Percentiles rank a stretch among this genome's conserved stretches.
Evolutionary conservation across 2,797 vertebrate genomes (phyloP).

Genomic region (Decapterus maruadsi): DNA sequence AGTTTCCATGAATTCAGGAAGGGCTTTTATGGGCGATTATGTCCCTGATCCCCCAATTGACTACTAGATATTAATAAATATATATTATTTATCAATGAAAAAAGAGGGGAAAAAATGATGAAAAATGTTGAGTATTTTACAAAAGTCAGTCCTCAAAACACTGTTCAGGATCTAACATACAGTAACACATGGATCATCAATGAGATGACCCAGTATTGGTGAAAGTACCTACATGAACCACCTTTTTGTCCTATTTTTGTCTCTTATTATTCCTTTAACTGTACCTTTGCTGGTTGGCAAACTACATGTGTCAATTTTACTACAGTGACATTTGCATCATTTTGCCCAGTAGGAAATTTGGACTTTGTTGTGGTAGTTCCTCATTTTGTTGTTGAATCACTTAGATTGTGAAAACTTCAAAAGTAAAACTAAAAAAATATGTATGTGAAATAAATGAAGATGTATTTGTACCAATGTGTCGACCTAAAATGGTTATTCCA

Average conservation of each 20-base stretch:
- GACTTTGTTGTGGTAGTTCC: slow-evolving; percentile 90
- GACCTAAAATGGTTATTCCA: slow-evolving; percentile 48
- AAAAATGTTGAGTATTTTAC: slow-evolving; percentile 73
- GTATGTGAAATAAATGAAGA: slow-evolving; percentile 91
- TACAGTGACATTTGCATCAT: slow-evolving; percentile 83
- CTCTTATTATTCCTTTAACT: slow-evolving; percentile 81
- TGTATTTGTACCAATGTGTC: slow-evolving; percentile 86
- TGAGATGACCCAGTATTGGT: slow-evolving; percentile 61
- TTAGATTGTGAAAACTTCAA: slow-evolving; percentile 89
- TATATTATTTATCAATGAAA: slow-evolving; percentile 80
- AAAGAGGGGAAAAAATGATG: slow-evolving; percentile 62
- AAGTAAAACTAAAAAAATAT: slow-evolving; percentile 81
- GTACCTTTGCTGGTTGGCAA: slow-evolving; percentile 79
- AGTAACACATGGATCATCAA: slow-evolving; percentile 60
- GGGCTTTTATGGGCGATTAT: slow-evolving; percentile 76
- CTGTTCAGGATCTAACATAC: slow-evolving; percentile 67
- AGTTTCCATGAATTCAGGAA: slow-evolving; percentile 79
- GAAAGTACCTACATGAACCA: slow-evolving; percentile 70
- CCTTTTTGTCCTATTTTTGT: slow-evolving; percentile 80
- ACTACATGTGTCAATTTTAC: slow-evolving; percentile 81
- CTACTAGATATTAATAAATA: slow-evolving; percentile 76
- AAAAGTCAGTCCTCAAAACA: slow-evolving; percentile 75
- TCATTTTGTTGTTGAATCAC: slow-evolving; percentile 91
- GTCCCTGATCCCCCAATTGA: slow-evolving; percentile 77
- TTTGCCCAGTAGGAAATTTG: slow-evolving; percentile 82